A percentile compares a stretch with the other conserved stretches of the same genome.
Evolutionary conservation across 1,140 invertebrate genomes (phyloP).

Genomic region (Euborellia annulipes): DNA sequence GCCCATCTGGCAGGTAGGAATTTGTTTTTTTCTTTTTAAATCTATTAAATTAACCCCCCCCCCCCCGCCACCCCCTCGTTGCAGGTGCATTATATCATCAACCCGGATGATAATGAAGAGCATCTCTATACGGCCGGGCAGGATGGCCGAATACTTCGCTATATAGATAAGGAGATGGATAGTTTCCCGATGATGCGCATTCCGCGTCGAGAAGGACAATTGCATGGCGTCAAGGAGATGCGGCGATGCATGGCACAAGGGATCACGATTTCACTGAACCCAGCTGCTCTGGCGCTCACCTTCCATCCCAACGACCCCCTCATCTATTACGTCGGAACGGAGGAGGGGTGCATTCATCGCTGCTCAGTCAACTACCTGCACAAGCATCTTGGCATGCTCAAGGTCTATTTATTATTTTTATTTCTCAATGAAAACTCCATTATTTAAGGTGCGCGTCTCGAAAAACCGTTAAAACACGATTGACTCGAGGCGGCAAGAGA

Average conservation of each 20-base stretch:
- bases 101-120: conserved; percentile 13
- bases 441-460: no score
- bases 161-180: conserved; percentile 31
- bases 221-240: conserved; percentile 27
- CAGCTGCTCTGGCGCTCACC: conserved; percentile 40
- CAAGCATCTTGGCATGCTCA: conserved; percentile 35
- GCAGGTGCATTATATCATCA: no score
- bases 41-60: no score
- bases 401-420: conserved; percentile 23
- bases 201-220: conserved; percentile 39
- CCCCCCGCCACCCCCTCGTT: no score
- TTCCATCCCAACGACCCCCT: conserved; percentile 45
- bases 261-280: conserved; percentile 35
- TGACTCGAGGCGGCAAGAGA: no score
- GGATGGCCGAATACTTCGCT: conserved; percentile 35
- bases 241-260: conserved; percentile 29
- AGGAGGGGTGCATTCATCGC: conserved; percentile 64
- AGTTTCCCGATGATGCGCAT: conserved; percentile 42
- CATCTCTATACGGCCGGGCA: conserved; percentile 32
- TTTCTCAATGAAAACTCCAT: no score
- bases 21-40: conserved; percentile 25
- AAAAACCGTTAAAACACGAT: no score
- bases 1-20: conserved; percentile 42
- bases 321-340: conserved; percentile 64
- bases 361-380: conserved; percentile 49